Evolutionary conservation across 2,113 vertebrate genomes (phyloP).

Genomic region (Maylandia zebra): DNA sequence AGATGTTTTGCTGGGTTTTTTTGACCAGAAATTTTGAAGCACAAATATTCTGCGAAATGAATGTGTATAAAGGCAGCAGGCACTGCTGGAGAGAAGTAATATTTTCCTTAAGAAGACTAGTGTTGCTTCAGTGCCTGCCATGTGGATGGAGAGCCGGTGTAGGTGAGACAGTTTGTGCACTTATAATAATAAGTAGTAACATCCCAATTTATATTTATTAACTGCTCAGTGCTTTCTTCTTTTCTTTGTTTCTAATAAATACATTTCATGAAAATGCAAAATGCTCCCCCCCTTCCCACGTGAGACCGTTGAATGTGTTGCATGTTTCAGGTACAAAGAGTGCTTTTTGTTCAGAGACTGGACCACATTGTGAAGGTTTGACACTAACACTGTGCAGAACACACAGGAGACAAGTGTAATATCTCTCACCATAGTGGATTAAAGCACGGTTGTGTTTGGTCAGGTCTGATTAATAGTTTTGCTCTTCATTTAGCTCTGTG

Average conservation of each 20-base stretch:
- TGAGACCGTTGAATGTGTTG: slow-evolving; percentile 49
- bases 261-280: not conserved
- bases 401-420: not conserved
- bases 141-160: not conserved
- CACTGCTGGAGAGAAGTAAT: slow-evolving; percentile 19
- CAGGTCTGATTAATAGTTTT: not conserved
- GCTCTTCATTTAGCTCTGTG: not conserved
- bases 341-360: not conserved
- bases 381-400: not conserved
- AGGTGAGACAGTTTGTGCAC: not conserved
- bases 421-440: not conserved
- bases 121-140: slow-evolving; percentile 22
- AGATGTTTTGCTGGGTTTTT: not conserved
- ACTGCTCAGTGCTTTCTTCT: not conserved
- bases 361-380: not conserved
- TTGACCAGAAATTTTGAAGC: not conserved
- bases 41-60: not conserved
- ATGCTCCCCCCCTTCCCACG: not conserved
- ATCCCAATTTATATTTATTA: slow-evolving; percentile 23
- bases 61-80: slow-evolving; percentile 11
- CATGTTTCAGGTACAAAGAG: not conserved
- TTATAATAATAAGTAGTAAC: not conserved
- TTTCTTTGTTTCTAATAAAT: not conserved
- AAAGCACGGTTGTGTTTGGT: not conserved
- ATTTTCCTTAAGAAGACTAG: not conserved